Evolutionary conservation across 1,140 invertebrate genomes (phyloP).

Genomic region (Drosophila leontia): DNA sequence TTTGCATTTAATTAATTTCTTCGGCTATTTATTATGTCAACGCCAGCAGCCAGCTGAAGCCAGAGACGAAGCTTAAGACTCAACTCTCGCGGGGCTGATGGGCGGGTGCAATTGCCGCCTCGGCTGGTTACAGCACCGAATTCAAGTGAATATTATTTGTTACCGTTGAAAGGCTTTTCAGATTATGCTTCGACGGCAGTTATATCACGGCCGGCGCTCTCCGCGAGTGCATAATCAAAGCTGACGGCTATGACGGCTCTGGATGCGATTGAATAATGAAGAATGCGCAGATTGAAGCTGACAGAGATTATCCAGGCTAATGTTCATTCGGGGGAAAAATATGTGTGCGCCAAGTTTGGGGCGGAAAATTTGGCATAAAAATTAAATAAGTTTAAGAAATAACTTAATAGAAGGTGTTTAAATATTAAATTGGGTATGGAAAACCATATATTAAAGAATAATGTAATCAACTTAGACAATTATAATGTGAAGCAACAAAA

Average conservation of each 20-base stretch:
- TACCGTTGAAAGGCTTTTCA: conserved; percentile 48
- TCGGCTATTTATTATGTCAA: conserved; percentile 82
- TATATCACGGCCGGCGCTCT: conserved; percentile 45
- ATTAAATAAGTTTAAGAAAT: background rate
- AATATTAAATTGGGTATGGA: background rate
- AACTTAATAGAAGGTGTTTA: no score
- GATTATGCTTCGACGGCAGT: conserved; percentile 48
- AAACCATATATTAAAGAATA: background rate
- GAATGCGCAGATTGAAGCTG: conserved; percentile 18
- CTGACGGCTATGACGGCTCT: conserved; percentile 33
- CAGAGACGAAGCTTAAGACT: conserved; percentile 41
- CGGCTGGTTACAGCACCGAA: conserved; percentile 65
- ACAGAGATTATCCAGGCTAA: conserved; percentile 7
- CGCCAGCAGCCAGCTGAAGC: conserved; percentile 24
- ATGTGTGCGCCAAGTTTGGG: background rate
- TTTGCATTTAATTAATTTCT: conserved; percentile 83
- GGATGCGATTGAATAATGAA: conserved; percentile 48
- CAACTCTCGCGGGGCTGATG: conserved; percentile 18
- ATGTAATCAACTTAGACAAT: no score
- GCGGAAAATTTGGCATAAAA: background rate
- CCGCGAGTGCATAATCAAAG: conserved; percentile 41
- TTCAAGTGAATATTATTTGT: conserved; percentile 69
- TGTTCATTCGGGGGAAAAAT: background rate
- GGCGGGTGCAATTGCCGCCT: conserved; percentile 44
- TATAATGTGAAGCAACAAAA: no score